Percentiles rank a stretch among this genome's conserved stretches.
phyloP scores from a whole-genome alignment of 2,113 vertebrate species.

The Procavia capensis region DNA sequence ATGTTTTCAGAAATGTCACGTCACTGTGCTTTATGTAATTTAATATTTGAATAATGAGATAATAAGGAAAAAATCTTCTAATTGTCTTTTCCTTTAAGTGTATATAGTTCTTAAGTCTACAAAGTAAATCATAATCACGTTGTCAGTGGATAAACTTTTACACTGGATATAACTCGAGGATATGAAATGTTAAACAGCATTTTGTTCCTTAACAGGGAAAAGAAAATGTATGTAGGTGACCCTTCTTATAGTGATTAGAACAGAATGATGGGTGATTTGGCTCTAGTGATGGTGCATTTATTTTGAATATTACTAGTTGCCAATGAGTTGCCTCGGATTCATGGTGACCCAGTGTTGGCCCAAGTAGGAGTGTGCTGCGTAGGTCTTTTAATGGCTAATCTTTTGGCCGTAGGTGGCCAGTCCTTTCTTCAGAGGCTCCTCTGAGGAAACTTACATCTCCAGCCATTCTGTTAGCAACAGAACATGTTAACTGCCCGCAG shows the following conservation, averaged over 20 bases:
- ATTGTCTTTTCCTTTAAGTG: not conserved
- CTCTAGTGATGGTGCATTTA: not conserved
- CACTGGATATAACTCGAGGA: not conserved
- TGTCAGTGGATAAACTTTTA: not conserved
- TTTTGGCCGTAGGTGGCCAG: not conserved
- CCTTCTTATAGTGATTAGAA: not conserved
- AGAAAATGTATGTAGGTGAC: not conserved
- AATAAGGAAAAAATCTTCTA: not conserved
- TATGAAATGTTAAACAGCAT: not conserved
- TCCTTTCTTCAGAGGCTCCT: not conserved
- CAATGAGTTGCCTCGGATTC: not conserved
- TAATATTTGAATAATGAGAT: conserved; percentile 7
- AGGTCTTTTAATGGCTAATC: not conserved
- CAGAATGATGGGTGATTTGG: not conserved
- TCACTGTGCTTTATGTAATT: not conserved
- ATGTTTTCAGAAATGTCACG: not conserved
- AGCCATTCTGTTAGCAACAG: not conserved
- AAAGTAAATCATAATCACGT: not conserved
- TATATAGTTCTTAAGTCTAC: not conserved
- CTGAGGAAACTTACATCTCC: not conserved
- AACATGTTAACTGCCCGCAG: not conserved
- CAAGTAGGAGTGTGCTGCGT: not conserved
- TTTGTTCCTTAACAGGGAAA: conserved; percentile 3
- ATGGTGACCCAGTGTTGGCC: not conserved
- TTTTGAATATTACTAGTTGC: conserved; percentile 40